Evolutionary conservation across 2,888 invertebrate species (phyloP).

Genomic region (Tribolium freemani): DNA sequence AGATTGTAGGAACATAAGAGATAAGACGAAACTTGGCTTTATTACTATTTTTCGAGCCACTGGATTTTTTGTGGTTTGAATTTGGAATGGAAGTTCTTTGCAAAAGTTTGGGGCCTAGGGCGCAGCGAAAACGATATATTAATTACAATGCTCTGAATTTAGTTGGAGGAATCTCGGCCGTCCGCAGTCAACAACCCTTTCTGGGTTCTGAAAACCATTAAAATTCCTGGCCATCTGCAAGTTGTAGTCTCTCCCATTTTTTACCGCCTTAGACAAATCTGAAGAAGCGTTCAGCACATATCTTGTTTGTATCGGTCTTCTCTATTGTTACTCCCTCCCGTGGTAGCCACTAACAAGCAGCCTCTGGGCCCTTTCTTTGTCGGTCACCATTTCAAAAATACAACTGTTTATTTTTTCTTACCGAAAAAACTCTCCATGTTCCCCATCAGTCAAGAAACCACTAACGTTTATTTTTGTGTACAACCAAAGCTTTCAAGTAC

Average conservation of each 20-base stretch:
- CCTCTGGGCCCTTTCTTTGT: conserved; percentile 35
- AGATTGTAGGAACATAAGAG: too few relatives aligned
- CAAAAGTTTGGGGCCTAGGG: neutral
- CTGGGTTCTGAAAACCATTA: conserved; percentile 36
- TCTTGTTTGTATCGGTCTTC: conserved; percentile 28
- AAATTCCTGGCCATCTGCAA: conserved; percentile 43
- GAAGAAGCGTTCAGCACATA: conserved; percentile 38
- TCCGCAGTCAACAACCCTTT: conserved; percentile 40
- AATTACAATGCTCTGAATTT: conserved; percentile 5
- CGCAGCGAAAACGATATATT: neutral
- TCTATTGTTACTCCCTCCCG: conserved; percentile 35
- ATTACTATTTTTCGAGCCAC: too few relatives aligned
- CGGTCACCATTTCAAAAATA: conserved; percentile 33
- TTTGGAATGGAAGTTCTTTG: neutral
- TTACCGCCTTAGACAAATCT: conserved; percentile 43
- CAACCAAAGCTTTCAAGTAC: conserved; percentile 27
- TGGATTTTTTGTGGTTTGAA: neutral
- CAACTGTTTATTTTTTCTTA: conserved; percentile 37
- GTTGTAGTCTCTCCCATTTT: conserved; percentile 30
- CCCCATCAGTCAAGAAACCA: conserved; percentile 20
- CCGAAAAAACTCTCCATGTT: conserved; percentile 16
- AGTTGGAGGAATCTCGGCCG: conserved; percentile 11
- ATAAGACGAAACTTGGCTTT: neutral
- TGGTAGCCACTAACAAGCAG: conserved; percentile 39
- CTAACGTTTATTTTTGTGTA: conserved; percentile 23